A percentile compares a stretch with the other conserved stretches of the same genome.
phyloP scores from a whole-genome alignment of 2,888 invertebrate genomes.

The Strigamia crassipes region DNA sequence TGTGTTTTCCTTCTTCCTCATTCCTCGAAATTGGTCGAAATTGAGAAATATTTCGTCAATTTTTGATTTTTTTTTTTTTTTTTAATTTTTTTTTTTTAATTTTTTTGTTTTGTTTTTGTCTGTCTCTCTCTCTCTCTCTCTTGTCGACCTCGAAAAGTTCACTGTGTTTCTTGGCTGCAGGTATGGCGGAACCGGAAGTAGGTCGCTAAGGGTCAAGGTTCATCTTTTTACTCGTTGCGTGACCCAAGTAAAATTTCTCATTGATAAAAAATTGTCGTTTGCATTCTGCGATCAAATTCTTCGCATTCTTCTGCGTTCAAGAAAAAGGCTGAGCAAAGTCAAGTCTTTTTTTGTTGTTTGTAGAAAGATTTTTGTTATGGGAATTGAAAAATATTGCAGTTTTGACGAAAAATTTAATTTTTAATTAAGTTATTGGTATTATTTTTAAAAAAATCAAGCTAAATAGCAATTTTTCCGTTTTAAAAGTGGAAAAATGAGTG shows the following conservation, averaged over 20 bases:
- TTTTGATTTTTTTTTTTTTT: too few species aligned
- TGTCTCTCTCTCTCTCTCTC: too few species aligned
- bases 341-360: background rate
- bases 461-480: too few species aligned
- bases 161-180: constrained; percentile 37
- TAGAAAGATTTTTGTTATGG: too few species aligned
- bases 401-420: too few species aligned
- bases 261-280: constrained; percentile 17
- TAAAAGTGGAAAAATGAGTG: too few species aligned
- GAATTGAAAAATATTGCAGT: too few species aligned
- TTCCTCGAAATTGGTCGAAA: constrained; percentile 23
- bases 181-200: constrained; percentile 34
- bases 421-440: too few species aligned
- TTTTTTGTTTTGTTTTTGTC: too few species aligned
- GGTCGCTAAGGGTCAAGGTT: constrained; percentile 20
- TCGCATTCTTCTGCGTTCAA: background rate
- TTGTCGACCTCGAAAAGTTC: constrained; percentile 26
- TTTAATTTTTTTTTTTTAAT: too few species aligned
- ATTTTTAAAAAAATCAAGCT: too few species aligned
- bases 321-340: too few species aligned
- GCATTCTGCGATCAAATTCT: background rate
- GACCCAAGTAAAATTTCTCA: background rate
- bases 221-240: constrained; percentile 3
- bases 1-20: constrained; percentile 7
- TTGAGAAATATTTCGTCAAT: background rate